Base-by-base conservation (phyloP, 2,888 invertebrate genomes). In the Rhodophaea formosa region DNA sequence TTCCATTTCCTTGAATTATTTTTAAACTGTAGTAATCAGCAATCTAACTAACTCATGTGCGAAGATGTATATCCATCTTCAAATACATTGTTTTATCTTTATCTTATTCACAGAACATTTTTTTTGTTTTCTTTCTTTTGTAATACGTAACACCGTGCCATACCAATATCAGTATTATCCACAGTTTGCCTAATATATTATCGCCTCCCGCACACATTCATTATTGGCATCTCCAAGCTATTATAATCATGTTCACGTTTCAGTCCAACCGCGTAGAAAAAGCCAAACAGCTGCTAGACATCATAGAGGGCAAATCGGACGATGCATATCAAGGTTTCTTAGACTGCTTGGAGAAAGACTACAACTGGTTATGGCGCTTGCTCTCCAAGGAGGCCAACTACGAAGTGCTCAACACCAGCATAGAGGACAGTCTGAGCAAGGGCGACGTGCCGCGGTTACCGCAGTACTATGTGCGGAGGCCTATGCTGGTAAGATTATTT, bases 361-460 rank as follows among this genome's bases (percentile, higher is more conserved):
- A 94, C 72, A 70, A 75, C 44, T 94, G 94, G 94, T 72, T 94
- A 53, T 92, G 91, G 72, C 82, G 90, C 54, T 86, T 87, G 32
- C 82, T 94, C 51, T 84, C 84, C 7, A 72, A 79, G 3, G 78
- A 82, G 23, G 79, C 78, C 65, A 79, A 79, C 53, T 77, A 76
- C 46, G 70, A 78, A 7, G 77, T 82, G 64, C 66, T 85, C 46
- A 84, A 86, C 63, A 86, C 88, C 57, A 86, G 88, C 63, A 87
- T 89, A 29, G 89, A 92, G 52, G 92, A 92, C 64, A 86, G 88
- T 64, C 84, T 93, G 45, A 91, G 92, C 57, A 78, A 86, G 57
- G 93, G 93, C 44, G 92, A 93, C 65, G 92, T 94, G 60, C 94
- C 94, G 1, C 75, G 92, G 62, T 73, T 92, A 53, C 93, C 93